phyloP scores from a whole-genome alignment of 1,140 invertebrate genomes.

The Drosophila pseudoananassae region DNA sequence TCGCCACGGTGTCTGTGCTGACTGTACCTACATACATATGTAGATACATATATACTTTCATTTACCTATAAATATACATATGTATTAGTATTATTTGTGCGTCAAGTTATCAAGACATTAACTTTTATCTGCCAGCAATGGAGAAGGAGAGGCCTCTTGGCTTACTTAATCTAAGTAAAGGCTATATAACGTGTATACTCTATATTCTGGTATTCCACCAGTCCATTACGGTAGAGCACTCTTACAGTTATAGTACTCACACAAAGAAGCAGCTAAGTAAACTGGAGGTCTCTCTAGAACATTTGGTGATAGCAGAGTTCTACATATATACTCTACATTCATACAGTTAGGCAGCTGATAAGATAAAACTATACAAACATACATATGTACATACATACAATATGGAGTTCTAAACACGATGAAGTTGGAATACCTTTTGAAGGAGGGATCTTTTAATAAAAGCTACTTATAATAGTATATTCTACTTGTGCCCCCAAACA shows the following conservation, averaged over 20 bases:
- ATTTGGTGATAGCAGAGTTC: slow-evolving; percentile 48
- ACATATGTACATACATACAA: slow-evolving; percentile 4
- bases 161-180: slow-evolving; percentile 43
- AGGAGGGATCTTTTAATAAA: too few species aligned
- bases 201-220: neutral
- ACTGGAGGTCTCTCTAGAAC: slow-evolving; percentile 52
- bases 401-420: slow-evolving; percentile 1
- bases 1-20: slow-evolving; percentile 67
- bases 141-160: slow-evolving; percentile 51
- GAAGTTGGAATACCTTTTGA: neutral
- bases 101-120: slow-evolving; percentile 51
- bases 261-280: slow-evolving; percentile 64
- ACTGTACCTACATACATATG: slow-evolving; percentile 50
- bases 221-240: too few species aligned
- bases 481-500: slow-evolving; percentile 2
- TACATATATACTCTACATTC: slow-evolving; percentile 25
- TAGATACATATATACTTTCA: neutral
- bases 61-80: neutral
- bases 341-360: too few species aligned
- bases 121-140: slow-evolving; percentile 56
- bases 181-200: slow-evolving; percentile 5
- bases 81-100: slow-evolving; percentile 27
- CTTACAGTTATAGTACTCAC: too few species aligned
- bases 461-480: too few species aligned
- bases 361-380: slow-evolving; percentile 55